Base-by-base conservation (phyloP, 2,797 vertebrate species). In the Crenuchus spilurus region DNA sequence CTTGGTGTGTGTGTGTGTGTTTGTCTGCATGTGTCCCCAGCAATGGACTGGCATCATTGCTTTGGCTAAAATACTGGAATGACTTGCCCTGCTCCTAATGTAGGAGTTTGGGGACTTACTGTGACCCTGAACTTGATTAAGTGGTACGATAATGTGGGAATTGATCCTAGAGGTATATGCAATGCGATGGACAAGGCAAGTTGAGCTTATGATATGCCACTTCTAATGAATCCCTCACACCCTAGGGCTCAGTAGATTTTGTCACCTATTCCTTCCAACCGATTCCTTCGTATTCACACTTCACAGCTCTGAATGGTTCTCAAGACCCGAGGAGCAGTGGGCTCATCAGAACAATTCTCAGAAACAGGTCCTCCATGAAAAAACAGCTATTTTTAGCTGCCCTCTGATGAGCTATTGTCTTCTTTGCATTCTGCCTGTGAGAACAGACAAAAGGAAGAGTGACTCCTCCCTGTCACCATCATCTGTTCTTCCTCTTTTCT, bases 401-500 rank as follows among this genome's bases (percentile, higher is more conserved):
- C 11, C 31, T 46, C 24, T 22, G 28, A 42, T 6, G 3, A 66
- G 46, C 30, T 35, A 10, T 1, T 35, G 39, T 11, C 31, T 55
- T 22, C 48, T 44, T 58, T 30, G 9, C 28, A 2, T 22, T 4
- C 28, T 0, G 10, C 20, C 24, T 28, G 48, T 48, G 41, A 64
- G 37, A 28, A 57, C 18, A 30, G 22, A 41, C 39, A 28, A 55
- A 18, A 13, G 20, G 5, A 22, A 63, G 39, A 55, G 26, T 4
- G 31, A 71, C 67, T 31, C 22, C 67, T 70, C 63, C 54, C 55
- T 68, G 55, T 37, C 48, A 37, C 11, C 1, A 0, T 44, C 24
- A 30, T 30, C 48, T 28, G 31, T 48, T 51, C 13, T 51, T 0
- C 0, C 9, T 35, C 41, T 65, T 70, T 54, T 60, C 14, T 54